phyloP scores from a whole-genome alignment of 1,140 invertebrate genomes.

The Aporrectodea caliginosa region DNA sequence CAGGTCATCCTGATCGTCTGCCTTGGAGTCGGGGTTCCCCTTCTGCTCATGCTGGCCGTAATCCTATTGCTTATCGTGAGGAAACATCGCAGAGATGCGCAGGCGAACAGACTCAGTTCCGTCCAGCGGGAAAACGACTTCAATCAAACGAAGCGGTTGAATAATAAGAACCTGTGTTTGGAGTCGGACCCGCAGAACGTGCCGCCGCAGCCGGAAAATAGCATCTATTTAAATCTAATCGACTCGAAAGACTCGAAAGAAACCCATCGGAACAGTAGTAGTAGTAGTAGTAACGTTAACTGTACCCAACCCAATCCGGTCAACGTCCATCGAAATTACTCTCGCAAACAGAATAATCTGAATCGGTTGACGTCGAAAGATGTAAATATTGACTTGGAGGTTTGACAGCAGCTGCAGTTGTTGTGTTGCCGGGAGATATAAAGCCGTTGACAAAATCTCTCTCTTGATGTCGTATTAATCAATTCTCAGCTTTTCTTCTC shows the following conservation, averaged over 20 bases:
- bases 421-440: too few species aligned
- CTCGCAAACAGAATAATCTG: too few species aligned
- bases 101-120: background rate
- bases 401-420: too few species aligned
- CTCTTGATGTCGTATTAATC: too few species aligned
- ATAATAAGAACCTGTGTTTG: background rate
- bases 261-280: background rate
- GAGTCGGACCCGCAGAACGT: background rate
- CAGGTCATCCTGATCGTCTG: constrained; percentile 45
- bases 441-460: too few species aligned
- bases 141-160: background rate
- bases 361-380: background rate
- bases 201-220: background rate
- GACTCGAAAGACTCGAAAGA: background rate
- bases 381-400: background rate
- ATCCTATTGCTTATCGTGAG: constrained; percentile 41
- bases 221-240: background rate
- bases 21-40: constrained; percentile 45
- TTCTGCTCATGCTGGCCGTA: constrained; percentile 43
- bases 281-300: background rate
- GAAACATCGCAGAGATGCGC: constrained; percentile 26
- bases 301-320: too few species aligned
- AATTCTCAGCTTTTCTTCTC: too few species aligned
- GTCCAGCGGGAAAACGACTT: too few species aligned
- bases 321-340: too few species aligned